Conservation (phyloP, 1,140 invertebrate species). For the Rhynchophorus ferrugineus region DNA sequence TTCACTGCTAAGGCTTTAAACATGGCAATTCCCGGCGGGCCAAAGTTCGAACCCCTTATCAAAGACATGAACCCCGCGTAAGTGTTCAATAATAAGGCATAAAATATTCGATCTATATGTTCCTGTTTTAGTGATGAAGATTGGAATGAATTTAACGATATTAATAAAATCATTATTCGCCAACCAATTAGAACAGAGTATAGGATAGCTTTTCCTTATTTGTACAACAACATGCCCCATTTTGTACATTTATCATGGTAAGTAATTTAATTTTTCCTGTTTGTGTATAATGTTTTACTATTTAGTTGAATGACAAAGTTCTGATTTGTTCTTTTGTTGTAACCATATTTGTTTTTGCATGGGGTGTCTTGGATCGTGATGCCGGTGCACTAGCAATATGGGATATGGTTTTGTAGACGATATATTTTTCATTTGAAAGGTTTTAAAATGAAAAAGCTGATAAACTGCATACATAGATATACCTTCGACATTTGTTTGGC, state of each 20-base stretch:
- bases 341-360: too few relatives aligned
- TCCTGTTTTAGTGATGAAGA: conserved; percentile 82
- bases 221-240: conserved; percentile 98
- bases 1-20: conserved; percentile 99
- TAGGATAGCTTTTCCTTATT: conserved; percentile 97
- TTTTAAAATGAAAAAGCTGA: conserved; percentile 44
- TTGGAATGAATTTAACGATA: conserved; percentile 99
- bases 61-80: conserved; percentile 94
- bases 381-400: conserved; percentile 48
- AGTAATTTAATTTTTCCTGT: conserved; percentile 40
- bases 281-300: neutral
- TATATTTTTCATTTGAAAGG: conserved; percentile 44
- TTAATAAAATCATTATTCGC: conserved; percentile 99
- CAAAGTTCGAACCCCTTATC: conserved; percentile 98
- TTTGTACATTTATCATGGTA: conserved; percentile 92
- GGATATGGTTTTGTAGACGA: conserved; percentile 43
- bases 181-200: conserved; percentile 99
- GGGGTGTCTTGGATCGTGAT: too few relatives aligned
- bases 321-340: too few relatives aligned
- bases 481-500: too few relatives aligned
- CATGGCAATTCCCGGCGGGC: conserved; percentile 99
- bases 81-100: conserved; percentile 34
- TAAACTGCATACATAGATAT: conserved; percentile 38
- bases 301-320: too few relatives aligned
- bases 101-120: neutral